These are phyloP conservation scores for Caenorhabditis inopinata DNA, from an alignment of 1,140 invertebrate species.

Conservation along the genomic window DNA sequence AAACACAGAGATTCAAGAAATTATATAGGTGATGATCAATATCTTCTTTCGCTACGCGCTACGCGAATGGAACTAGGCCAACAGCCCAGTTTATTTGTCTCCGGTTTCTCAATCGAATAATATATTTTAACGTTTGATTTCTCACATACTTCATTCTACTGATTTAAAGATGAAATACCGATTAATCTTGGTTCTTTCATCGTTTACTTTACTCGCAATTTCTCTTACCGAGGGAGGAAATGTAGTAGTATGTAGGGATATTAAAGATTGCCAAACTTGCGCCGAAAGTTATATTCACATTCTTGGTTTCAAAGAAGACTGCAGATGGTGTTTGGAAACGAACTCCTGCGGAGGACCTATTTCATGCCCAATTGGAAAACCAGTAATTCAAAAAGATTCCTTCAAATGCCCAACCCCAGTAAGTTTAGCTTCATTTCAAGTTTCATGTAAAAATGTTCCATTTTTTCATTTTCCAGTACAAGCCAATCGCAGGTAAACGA, in stretches of 20 bases:
- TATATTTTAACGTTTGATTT: neutral
- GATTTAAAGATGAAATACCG: neutral
- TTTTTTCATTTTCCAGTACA: conserved; percentile 31
- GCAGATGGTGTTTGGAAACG: conserved; percentile 64
- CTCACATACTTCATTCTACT: neutral
- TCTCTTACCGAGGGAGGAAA: conserved; percentile 51
- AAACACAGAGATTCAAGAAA: neutral
- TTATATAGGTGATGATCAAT: conserved; percentile 29
- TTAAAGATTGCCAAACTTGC: conserved; percentile 57
- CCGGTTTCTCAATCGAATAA: neutral
- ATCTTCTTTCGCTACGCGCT: neutral
- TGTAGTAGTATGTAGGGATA: conserved; percentile 63
- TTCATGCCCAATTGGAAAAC: conserved; percentile 57
- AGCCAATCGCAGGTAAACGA: conserved; percentile 58
- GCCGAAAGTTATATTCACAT: conserved; percentile 64
- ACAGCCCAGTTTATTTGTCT: conserved; percentile 26
- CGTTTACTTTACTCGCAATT: neutral
- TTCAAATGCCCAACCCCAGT: conserved; percentile 59
- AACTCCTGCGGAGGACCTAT: conserved; percentile 61
- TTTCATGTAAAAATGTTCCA: too few species aligned
- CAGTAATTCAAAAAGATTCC: conserved; percentile 60
- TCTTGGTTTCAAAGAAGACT: conserved; percentile 64
- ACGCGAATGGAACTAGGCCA: neutral
- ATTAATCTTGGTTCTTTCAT: neutral
- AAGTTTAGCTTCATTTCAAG: neutral